Evolutionary conservation across 2,888 invertebrate genomes (phyloP).

Genomic region (Himalopsyche anomala): DNA sequence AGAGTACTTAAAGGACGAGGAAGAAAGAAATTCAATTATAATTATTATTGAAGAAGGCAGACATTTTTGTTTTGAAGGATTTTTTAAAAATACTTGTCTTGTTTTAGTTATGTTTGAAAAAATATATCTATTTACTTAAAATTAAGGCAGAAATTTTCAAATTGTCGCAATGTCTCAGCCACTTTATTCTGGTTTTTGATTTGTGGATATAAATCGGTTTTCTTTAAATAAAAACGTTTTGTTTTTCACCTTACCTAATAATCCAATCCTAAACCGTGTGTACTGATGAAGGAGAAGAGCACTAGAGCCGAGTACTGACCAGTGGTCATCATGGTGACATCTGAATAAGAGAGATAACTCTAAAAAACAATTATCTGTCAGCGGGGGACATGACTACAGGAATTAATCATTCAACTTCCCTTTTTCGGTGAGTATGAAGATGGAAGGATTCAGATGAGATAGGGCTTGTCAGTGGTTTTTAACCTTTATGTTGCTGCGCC

Average conservation of each 20-base stretch:
- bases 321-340: too few species aligned
- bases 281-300: too few species aligned
- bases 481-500: too few species aligned
- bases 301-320: too few species aligned
- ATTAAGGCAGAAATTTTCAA: conserved; percentile 45
- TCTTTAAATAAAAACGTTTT: conserved; percentile 56
- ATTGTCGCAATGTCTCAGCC: conserved; percentile 58
- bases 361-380: too few species aligned
- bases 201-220: conserved; percentile 64
- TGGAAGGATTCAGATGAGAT: too few species aligned
- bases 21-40: conserved; percentile 22
- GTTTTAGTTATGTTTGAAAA: conserved; percentile 64
- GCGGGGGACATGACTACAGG: too few species aligned
- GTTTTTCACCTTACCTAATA: conserved; percentile 10
- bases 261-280: neutral
- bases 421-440: too few species aligned
- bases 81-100: conserved; percentile 42
- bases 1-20: conserved; percentile 54
- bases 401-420: too few species aligned
- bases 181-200: conserved; percentile 56
- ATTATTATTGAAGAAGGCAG: conserved; percentile 8
- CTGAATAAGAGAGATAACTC: too few species aligned
- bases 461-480: too few species aligned
- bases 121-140: conserved; percentile 61
- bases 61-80: conserved; percentile 21